These are phyloP conservation scores for Notolabrus celidotus DNA, from an alignment of 2,797 vertebrate species.

Conservation along the genomic window DNA sequence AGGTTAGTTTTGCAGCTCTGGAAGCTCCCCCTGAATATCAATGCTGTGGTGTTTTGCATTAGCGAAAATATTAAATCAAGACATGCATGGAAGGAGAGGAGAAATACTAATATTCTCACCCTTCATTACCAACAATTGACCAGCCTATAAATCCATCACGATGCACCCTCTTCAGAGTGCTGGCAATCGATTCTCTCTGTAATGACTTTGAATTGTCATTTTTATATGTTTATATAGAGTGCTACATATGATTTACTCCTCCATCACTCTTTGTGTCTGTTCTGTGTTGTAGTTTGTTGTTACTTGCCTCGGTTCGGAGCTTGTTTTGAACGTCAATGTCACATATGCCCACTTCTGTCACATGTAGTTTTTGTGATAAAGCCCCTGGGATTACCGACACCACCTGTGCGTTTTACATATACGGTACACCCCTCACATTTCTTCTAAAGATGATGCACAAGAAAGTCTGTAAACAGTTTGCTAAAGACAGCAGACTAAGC, in stretches of 20 bases:
- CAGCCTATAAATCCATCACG: conserved; percentile 17
- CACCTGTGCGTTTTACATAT: not conserved
- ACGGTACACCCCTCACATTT: too few relatives aligned
- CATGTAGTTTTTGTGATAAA: not conserved
- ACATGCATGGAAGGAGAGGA: not conserved
- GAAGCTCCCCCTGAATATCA: conserved; percentile 3
- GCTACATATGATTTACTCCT: conserved; percentile 4
- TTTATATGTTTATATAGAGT: not conserved
- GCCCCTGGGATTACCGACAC: not conserved
- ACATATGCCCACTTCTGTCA: not conserved
- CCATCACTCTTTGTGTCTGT: not conserved
- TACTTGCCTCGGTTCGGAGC: not conserved
- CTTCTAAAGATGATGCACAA: too few relatives aligned
- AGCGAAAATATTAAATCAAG: not conserved
- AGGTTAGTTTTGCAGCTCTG: not conserved
- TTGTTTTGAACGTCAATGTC: not conserved
- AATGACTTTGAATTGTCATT: conserved; percentile 15
- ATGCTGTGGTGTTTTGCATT: not conserved
- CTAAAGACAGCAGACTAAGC: too few relatives aligned
- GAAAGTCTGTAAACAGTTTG: too few relatives aligned
- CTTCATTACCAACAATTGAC: conserved; percentile 10
- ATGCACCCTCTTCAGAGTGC: not conserved
- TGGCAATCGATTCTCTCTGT: conserved; percentile 23
- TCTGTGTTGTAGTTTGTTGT: not conserved
- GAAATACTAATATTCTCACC: not conserved